Base-by-base conservation (phyloP, 1,140 invertebrate genomes). In the Dendrolimus punctatus region DNA sequence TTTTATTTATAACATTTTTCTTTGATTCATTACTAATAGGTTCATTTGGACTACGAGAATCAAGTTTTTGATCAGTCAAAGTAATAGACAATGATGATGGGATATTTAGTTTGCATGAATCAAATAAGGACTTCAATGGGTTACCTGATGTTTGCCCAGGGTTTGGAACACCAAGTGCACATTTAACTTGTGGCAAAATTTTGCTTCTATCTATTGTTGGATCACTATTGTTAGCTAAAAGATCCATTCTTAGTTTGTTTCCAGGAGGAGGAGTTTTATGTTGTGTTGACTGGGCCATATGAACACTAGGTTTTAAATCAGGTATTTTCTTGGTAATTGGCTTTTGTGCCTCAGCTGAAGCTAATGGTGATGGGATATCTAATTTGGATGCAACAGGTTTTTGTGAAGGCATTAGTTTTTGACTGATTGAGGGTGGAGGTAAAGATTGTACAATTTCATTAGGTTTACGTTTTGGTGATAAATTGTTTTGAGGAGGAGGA, bases 71-170 rank as follows among this genome's bases (percentile, higher is more conserved):
- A 62, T 88, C 87, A 57, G 89, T 90, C 51, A 90, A 72, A 49
- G 90, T 91, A 38, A 91, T 90, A 37, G 89, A 90, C 46, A 91
- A 63, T 39, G 89, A 90, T 7, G 89, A 89, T 7, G 90, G 90
- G 56, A 90, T 90, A 57, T 89, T 90, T 46, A 90, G 89, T 72
- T 90, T 90, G 62, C 89, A 90, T 51, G 86, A 89, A 69, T 88
- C 85, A 75, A 90, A 89, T 53, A 90, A 71, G 8, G 88, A 89
- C 62, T 89, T 88, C 36, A 90, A 66, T 10, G 80, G 80, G 62
- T 89, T 87, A 47, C 83, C 87, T 59, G 84, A 80, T 52, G 69
- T 58, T 57, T 72, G 73, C 8, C 44, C 51, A 55, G 63, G 55
- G 46, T 58, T 71, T 58, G 69, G 64, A 49, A 58, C 39, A 48